phyloP scores from a whole-genome alignment of 1,140 invertebrate genomes.

The Temnothorax curvispinosus region DNA sequence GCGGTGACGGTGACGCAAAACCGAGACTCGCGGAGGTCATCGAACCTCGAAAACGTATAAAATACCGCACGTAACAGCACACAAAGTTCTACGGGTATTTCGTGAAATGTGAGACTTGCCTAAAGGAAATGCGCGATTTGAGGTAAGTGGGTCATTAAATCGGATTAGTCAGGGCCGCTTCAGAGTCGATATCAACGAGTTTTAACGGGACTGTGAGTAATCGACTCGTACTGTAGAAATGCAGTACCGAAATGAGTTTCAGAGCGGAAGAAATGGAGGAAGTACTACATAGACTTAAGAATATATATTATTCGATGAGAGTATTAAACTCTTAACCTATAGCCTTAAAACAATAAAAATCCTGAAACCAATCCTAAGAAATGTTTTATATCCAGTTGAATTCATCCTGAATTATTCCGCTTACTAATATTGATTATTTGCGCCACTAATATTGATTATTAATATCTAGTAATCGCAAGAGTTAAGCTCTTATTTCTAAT shows the following conservation, averaged over 20 bases:
- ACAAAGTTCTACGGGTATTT: slow-evolving; percentile 39
- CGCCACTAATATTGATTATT: background rate
- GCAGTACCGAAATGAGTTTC: slow-evolving; percentile 32
- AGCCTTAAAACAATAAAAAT: background rate
- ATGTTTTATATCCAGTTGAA: background rate
- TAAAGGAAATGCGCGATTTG: slow-evolving; percentile 48
- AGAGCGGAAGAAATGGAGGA: background rate
- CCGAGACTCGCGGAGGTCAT: background rate
- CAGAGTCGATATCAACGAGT: slow-evolving; percentile 72
- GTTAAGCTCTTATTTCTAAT: background rate
- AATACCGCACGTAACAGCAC: slow-evolving; percentile 60
- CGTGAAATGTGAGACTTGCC: slow-evolving; percentile 63
- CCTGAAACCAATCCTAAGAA: background rate
- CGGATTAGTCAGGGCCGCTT: slow-evolving; percentile 67
- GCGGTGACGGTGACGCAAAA: background rate
- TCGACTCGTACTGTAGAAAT: slow-evolving; percentile 73
- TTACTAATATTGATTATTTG: background rate
- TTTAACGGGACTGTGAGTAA: slow-evolving; percentile 84
- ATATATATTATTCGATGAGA: background rate
- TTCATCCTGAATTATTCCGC: background rate
- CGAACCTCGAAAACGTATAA: slow-evolving; percentile 45
- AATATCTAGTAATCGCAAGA: background rate
- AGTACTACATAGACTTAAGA: background rate
- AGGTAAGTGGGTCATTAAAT: slow-evolving; percentile 78
- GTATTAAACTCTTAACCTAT: background rate